phyloP scores from a whole-genome alignment of 2,797 vertebrate species.

The Lacerta viridis region DNA sequence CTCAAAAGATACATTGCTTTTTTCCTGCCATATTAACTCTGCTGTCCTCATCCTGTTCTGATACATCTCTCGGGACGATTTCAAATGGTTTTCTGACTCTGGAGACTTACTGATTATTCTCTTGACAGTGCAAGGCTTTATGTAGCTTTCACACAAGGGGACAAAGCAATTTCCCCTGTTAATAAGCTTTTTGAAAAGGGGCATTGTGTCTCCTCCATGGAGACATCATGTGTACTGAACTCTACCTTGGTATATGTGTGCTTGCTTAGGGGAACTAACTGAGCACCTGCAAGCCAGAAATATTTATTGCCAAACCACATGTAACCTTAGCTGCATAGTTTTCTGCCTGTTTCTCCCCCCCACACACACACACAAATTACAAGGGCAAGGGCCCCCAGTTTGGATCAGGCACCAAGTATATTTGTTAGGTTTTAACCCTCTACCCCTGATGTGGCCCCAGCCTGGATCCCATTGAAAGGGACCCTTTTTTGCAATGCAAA shows the following conservation, averaged over 20 bases:
- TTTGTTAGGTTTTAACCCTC: too few species aligned
- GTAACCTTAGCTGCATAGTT: not conserved
- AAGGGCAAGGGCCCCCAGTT: too few species aligned
- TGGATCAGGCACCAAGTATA: too few species aligned
- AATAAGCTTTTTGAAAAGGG: slow-evolving; percentile 25
- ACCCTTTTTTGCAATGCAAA: not conserved
- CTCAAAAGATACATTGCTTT: slow-evolving; percentile 10
- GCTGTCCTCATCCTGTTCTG: not conserved
- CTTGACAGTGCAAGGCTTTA: slow-evolving; percentile 29
- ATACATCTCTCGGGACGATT: not conserved
- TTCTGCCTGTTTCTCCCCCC: not conserved
- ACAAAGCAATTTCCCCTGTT: not conserved
- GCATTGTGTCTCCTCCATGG: slow-evolving; percentile 28
- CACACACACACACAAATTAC: too few species aligned
- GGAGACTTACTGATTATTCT: slow-evolving; percentile 50
- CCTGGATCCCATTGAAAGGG: too few species aligned
- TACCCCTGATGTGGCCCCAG: too few species aligned
- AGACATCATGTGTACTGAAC: not conserved
- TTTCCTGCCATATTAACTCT: slow-evolving; percentile 7
- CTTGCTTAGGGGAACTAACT: not conserved
- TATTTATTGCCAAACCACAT: not conserved
- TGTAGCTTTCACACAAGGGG: slow-evolving; percentile 23
- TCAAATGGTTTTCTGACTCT: slow-evolving; percentile 8
- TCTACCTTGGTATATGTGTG: not conserved
- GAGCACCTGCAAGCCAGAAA: not conserved